Base-by-base conservation (phyloP, 2,113 vertebrate genomes). In the Onychostruthus taczanowskii region DNA sequence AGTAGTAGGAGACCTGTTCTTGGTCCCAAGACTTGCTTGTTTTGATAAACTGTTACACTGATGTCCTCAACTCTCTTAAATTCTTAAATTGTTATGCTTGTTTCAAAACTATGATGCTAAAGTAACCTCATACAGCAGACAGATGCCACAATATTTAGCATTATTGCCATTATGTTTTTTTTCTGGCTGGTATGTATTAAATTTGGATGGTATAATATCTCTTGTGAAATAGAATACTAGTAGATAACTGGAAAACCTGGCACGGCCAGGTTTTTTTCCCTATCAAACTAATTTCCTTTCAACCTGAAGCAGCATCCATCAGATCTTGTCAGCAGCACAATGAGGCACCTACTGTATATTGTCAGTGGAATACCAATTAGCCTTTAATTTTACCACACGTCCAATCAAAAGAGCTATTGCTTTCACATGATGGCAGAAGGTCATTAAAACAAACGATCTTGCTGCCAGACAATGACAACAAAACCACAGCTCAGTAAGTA, bases 381-480 rank as follows among this genome's bases (percentile, higher is more conserved):
- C 84, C 87, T 93, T 92, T 97, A 93, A 97, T 95, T 96, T 95
- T 85, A 95, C 90, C 82, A 27, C 78, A 77, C 2, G 1, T 44
- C 91, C 90, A 95, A 95, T 96, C 95, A 91, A 73, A 94, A 95
- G 85, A 96, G 70, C 91, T 91, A 86, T 96, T 94, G 84, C 87
- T 96, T 95, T 93, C 87, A 63, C 91, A 91, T 93, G 90, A 77
- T 95, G 82, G 93, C 94, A 95, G 95, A 97, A 95, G 96, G 96
- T 95, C 96, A 91, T 96, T 94, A 97, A 95, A 97, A 95, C 55
- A 94, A 95, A 95, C 94, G 88, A 85, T 96, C 87, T 77, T 62
- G 72, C 87, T 94, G 75, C 89, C 87, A 95, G 90, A 94, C 72
- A 83, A 47, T 87, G 95, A 94, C 95, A 96, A 93, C 87, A 91